Conservation (phyloP, 2,797 vertebrate species). For the Amphiprion clarkii region DNA sequence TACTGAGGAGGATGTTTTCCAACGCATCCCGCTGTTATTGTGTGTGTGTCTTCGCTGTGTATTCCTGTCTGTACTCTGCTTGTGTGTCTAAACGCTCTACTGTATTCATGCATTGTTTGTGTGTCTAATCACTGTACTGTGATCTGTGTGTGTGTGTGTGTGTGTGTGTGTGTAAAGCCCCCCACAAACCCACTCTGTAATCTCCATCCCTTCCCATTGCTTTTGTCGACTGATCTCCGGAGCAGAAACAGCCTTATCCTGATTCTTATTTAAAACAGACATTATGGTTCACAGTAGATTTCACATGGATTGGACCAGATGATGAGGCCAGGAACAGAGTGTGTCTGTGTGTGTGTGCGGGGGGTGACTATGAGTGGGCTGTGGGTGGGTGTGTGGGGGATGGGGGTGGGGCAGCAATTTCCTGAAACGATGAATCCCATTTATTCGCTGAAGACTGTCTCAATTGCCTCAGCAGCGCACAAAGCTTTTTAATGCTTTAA, state of each 20-base stretch:
- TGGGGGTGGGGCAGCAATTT: constrained; percentile 83
- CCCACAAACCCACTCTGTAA: constrained; percentile 40
- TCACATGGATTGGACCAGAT: constrained; percentile 81
- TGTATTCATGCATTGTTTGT: constrained; percentile 61
- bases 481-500: constrained; percentile 90
- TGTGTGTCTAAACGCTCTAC: constrained; percentile 56
- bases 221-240: constrained; percentile 71
- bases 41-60: constrained; percentile 18
- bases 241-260: constrained; percentile 72
- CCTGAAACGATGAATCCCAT: constrained; percentile 88
- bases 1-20: constrained; percentile 77
- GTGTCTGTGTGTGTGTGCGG: constrained; percentile 20
- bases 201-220: constrained; percentile 54
- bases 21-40: constrained; percentile 59
- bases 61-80: constrained; percentile 20
- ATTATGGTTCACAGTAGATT: constrained; percentile 83
- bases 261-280: constrained; percentile 82
- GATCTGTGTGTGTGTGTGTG: constrained; percentile 30
- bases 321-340: constrained; percentile 67
- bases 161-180: constrained; percentile 25
- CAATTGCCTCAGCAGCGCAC: constrained; percentile 85
- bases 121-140: constrained; percentile 65
- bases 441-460: constrained; percentile 86
- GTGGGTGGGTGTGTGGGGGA: constrained; percentile 51
- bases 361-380: constrained; percentile 46